phyloP scores from a whole-genome alignment of 2,797 vertebrate species.

The Kryptolebias ocellatus region DNA sequence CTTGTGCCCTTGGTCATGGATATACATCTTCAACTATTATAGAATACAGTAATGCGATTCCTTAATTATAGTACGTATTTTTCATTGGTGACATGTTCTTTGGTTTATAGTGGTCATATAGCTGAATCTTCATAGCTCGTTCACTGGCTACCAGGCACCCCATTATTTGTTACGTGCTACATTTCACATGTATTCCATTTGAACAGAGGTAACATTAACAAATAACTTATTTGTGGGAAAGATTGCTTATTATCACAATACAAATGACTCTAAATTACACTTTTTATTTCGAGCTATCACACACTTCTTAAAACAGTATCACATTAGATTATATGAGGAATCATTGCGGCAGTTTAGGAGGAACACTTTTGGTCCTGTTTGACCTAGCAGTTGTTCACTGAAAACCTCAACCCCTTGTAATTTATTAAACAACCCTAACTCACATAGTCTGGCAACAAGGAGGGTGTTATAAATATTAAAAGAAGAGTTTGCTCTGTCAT shows the following conservation, averaged over 20 bases:
- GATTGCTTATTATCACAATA: not conserved
- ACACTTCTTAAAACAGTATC: constrained; percentile 17
- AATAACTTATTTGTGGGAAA: too few species aligned
- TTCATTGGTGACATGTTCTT: too few species aligned
- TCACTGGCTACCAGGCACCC: too few species aligned
- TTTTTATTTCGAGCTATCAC: constrained; percentile 16
- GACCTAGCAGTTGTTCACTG: constrained; percentile 54
- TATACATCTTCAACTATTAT: not conserved
- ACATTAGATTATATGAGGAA: constrained; percentile 36
- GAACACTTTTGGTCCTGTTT: constrained; percentile 45
- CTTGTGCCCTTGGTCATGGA: not conserved
- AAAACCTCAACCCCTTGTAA: constrained; percentile 68
- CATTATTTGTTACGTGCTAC: too few species aligned
- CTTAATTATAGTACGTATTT: too few species aligned
- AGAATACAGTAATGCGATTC: too few species aligned
- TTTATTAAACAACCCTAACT: constrained; percentile 78
- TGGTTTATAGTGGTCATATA: too few species aligned
- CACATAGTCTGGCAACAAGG: constrained; percentile 60
- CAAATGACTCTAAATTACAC: constrained; percentile 5
- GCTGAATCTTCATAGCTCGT: too few species aligned
- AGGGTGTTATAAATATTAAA: constrained; percentile 82
- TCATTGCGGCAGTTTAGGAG: constrained; percentile 39
- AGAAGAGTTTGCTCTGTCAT: constrained; percentile 75
- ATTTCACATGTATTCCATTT: too few species aligned
- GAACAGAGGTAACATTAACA: too few species aligned